Evolutionary conservation across 2,888 invertebrate genomes (phyloP), one percentile per base, ranked within the genome.

Genomic region (Athalia cordata): DNA sequence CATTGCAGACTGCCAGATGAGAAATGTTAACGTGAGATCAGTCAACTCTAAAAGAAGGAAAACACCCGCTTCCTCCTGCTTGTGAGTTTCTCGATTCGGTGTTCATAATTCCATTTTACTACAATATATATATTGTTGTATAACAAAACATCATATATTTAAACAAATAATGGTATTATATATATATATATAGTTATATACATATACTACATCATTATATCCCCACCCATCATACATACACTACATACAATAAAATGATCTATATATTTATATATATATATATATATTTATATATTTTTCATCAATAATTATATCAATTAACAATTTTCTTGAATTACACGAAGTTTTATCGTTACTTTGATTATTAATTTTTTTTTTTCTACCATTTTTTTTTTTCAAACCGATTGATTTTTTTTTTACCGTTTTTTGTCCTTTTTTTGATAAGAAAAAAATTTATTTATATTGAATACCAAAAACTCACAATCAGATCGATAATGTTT

Each of bases 1-100:
- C 93, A 93, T 94, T 94, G 93, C 94, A 94, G 94, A 94, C 93
- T 93, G 93, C 93, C 93, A 93, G 93, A 93, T 93, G 93, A 93
- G 93, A 93, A 93, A 93, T 93, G 93, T 93, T 93, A 93, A 93
- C 93, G 93, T 93, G 93, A 93, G 93, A 93, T 93, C 93, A 92
- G 93, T 93, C 93, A 92, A 92, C 93, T 92, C 92, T 92, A 93
- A 93, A 92, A 92, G 93, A 93, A 93, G 93, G 92, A 93, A 93
- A 92, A 91, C 93, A 91, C 91, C 92, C 91, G 92, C 93, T 91
- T 91, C 93, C 92, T 92, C 93, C 92, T 93, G 93, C 93, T 93
- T 93, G 93, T 93, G 93, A 93, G 93, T 93, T 91, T 91, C 91
- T 91, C 90, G 89, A 91, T 90, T 90, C 90, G 89, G 90, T 90